Evolutionary conservation across 30 jellyfish, hydroid and myxozoan genomes (phyloP).

Genomic region (Turritopsis rubra): DNA sequence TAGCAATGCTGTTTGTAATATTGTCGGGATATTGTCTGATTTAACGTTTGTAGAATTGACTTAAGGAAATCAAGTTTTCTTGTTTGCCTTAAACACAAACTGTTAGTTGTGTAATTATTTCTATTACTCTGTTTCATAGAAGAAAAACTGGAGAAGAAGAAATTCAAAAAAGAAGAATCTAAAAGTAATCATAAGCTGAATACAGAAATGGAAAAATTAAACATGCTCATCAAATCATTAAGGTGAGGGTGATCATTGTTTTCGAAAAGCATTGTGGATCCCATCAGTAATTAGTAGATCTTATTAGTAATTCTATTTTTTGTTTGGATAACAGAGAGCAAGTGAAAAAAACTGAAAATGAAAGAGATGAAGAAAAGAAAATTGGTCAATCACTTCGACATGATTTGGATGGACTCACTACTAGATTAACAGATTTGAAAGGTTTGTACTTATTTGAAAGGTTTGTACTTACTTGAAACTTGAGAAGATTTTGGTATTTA

Average conservation of each 20-base stretch:
- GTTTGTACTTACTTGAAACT: too few relatives aligned
- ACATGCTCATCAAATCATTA: conserved; percentile 2
- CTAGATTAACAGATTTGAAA: conserved; percentile 62
- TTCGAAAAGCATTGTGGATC: too few relatives aligned
- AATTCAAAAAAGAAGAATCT: conserved; percentile 17
- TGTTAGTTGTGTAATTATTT: too few relatives aligned
- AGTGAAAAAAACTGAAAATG: conserved; percentile 40
- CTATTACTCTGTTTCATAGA: background rate
- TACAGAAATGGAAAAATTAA: conserved; percentile 10
- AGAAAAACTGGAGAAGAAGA: background rate
- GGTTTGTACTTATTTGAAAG: conserved; percentile 30
- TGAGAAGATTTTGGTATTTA: too few relatives aligned
- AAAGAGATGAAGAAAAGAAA: conserved; percentile 48
- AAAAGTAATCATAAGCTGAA: background rate
- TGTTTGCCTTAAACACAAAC: too few relatives aligned
- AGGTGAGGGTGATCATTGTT: conserved; percentile 17
- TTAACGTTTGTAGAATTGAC: too few relatives aligned
- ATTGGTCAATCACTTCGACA: conserved; percentile 48
- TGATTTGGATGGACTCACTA: conserved; percentile 66
- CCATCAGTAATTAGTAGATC: too few relatives aligned
- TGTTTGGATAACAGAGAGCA: too few relatives aligned
- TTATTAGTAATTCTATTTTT: too few relatives aligned
- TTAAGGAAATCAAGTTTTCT: too few relatives aligned
- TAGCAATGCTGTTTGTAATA: too few relatives aligned
- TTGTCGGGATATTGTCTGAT: too few relatives aligned